A percentile compares a stretch with the other conserved stretches of the same genome.
Conservation (phyloP, 2,797 vertebrate species). For the Sebastes nivosus region DNA sequence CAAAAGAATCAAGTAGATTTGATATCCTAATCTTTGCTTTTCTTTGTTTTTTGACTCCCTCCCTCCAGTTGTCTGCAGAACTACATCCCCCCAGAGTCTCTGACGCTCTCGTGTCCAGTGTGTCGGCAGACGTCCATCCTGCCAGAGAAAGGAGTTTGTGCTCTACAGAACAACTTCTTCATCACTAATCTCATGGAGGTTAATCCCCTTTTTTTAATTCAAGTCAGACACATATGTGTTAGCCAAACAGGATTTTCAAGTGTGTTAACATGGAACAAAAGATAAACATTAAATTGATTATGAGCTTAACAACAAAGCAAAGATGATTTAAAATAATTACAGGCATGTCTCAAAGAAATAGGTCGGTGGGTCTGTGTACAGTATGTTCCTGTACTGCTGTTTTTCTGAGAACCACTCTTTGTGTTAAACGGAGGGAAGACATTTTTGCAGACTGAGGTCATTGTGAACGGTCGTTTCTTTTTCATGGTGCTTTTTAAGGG, state of each 20-base stretch:
- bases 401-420: conserved; percentile 3
- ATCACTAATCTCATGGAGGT: conserved; percentile 97
- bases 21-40: neutral
- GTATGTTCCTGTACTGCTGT: neutral
- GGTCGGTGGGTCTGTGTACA: neutral
- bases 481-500: neutral
- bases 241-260: neutral
- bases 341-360: neutral
- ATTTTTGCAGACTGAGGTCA: conserved; percentile 47
- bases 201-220: neutral
- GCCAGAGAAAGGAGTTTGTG: conserved; percentile 92
- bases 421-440: conserved; percentile 14
- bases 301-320: neutral
- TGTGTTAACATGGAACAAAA: neutral
- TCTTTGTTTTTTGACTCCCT: neutral
- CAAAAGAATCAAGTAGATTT: neutral
- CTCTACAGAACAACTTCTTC: conserved; percentile 97
- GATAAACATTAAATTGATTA: neutral
- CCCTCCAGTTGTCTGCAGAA: conserved; percentile 91
- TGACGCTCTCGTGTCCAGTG: conserved; percentile 94
- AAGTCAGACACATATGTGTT: neutral
- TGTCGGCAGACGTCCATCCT: conserved; percentile 97
- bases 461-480: neutral
- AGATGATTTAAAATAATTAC: neutral
- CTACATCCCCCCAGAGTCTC: conserved; percentile 95